Conservation (phyloP, 2,888 invertebrate genomes). For the Lochmaea capreae region DNA sequence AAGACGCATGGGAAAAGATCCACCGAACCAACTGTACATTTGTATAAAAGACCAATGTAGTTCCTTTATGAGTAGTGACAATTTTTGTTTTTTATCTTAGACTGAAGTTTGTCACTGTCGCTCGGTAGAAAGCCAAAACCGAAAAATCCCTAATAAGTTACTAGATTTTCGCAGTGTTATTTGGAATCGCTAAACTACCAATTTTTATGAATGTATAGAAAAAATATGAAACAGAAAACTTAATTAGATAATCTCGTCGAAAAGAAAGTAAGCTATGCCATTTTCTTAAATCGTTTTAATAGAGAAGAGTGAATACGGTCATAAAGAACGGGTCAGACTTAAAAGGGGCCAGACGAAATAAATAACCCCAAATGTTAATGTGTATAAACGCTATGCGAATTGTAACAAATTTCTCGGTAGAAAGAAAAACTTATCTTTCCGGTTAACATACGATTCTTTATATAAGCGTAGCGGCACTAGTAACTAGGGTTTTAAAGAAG, state of each 20-base stretch:
- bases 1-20: no score
- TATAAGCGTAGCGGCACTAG: slow-evolving; percentile 36
- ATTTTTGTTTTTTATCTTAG: no score
- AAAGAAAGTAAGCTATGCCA: slow-evolving; percentile 6
- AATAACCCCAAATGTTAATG: slow-evolving; percentile 65
- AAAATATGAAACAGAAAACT: background rate
- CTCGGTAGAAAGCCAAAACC: no score
- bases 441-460: slow-evolving; percentile 41
- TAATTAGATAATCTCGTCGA: background rate
- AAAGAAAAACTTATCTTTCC: slow-evolving; percentile 64
- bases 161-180: no score
- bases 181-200: no score
- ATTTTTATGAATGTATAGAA: background rate
- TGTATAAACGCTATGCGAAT: slow-evolving; percentile 64
- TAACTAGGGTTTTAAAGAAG: no score
- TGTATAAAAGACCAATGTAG: no score
- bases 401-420: slow-evolving; percentile 65
- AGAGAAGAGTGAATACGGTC: slow-evolving; percentile 55
- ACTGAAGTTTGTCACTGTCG: no score
- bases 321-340: slow-evolving; percentile 61
- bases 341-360: slow-evolving; percentile 64
- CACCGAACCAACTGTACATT: no score
- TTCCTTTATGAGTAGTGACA: no score
- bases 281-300: slow-evolving; percentile 45
- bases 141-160: no score